phyloP scores from a whole-genome alignment of 2,888 invertebrate species.

The Lepetodrilus schrolli region DNA sequence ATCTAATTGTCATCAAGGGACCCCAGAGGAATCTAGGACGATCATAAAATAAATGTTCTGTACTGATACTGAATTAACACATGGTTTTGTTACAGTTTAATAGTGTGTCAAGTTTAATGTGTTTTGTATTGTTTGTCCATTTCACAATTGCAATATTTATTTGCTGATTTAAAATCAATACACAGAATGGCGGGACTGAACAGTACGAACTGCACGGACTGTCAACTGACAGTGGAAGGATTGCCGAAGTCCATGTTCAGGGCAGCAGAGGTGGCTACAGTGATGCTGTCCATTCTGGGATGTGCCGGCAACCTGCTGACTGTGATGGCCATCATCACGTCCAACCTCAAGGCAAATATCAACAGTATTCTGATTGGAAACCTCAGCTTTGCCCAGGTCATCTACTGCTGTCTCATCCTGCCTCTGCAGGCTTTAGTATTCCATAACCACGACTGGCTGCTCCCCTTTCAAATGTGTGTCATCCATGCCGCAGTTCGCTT shows the following conservation, averaged over 20 bases:
- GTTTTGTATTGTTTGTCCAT: too few relatives aligned
- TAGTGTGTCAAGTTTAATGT: too few relatives aligned
- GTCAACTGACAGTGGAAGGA: too few relatives aligned
- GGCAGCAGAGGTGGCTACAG: slow-evolving; percentile 52
- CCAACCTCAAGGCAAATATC: slow-evolving; percentile 59
- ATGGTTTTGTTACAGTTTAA: too few relatives aligned
- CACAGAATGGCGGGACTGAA: too few relatives aligned
- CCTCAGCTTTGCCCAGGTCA: slow-evolving; percentile 59
- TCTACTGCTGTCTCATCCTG: slow-evolving; percentile 59
- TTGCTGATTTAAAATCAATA: too few relatives aligned
- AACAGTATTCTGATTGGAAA: slow-evolving; percentile 67
- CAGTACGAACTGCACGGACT: not conserved
- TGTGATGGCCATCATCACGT: slow-evolving; percentile 62
- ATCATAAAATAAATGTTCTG: too few relatives aligned
- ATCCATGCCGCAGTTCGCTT: slow-evolving; percentile 58
- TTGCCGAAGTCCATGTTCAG: slow-evolving; percentile 46
- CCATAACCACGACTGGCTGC: slow-evolving; percentile 49
- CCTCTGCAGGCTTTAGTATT: slow-evolving; percentile 63
- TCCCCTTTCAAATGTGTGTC: slow-evolving; percentile 42
- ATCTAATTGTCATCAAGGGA: too few relatives aligned
- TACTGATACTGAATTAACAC: too few relatives aligned
- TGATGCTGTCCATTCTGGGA: slow-evolving; percentile 55
- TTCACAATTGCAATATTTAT: too few relatives aligned
- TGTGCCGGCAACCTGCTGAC: slow-evolving; percentile 63
- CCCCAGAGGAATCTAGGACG: too few relatives aligned